Evolutionary conservation across 1,140 invertebrate species (phyloP).

Genomic region (Phocides pigmalion): DNA sequence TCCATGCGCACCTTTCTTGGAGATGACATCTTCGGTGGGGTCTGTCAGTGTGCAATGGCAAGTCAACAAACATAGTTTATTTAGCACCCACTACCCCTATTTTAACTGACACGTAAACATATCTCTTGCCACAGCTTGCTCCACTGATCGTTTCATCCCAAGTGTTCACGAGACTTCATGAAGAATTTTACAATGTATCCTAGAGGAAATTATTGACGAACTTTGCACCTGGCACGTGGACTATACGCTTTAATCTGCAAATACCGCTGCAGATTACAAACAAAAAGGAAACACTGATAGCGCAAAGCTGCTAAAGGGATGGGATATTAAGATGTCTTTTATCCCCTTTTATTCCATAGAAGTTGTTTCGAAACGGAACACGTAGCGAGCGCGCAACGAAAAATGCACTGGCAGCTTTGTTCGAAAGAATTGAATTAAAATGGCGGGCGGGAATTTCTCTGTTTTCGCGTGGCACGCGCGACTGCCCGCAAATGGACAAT

Average conservation of each 20-base stretch:
- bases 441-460: constrained; percentile 60
- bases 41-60: no score
- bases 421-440: constrained; percentile 77
- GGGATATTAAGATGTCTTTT: constrained; percentile 67
- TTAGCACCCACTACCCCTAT: no score
- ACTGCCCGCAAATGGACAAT: constrained; percentile 75
- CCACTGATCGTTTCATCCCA: no score
- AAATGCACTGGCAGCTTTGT: constrained; percentile 74
- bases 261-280: constrained; percentile 3
- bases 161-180: no score
- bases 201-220: neutral
- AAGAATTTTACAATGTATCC: neutral
- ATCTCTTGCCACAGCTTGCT: no score
- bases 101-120: no score
- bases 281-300: neutral
- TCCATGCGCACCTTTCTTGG: no score
- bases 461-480: constrained; percentile 67
- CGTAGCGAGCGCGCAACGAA: constrained; percentile 58
- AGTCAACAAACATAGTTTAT: no score
- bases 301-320: constrained; percentile 38
- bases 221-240: neutral
- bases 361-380: constrained; percentile 62
- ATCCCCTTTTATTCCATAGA: constrained; percentile 60
- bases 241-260: neutral
- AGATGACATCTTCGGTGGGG: no score